Evolutionary conservation across 2,888 invertebrate genomes (phyloP), one percentile per base, ranked within the genome.

Genomic region (Phortica okadai): DNA sequence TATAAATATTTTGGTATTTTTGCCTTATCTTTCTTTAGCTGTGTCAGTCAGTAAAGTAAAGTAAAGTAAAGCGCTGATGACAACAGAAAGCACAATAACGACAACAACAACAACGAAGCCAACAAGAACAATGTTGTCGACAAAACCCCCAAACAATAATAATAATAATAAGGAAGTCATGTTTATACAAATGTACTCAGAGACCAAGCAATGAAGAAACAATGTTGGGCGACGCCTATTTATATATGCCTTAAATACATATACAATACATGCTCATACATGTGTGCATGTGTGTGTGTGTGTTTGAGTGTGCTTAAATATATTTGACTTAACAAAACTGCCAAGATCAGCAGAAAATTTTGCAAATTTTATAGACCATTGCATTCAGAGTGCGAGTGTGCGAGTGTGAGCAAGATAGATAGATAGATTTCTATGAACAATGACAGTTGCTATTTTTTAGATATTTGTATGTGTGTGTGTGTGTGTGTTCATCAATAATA

Each of bases 281-380:
- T 62, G 11, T 56, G 11, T 62, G 8, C 76, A 62, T 78, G 75
- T 77, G 33, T 16, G 21, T 62, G 25, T 62, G 62, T 10, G 21
- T 62, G 21, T 62, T 1, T 56, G 3, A 16, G 21, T 77, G 67
- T 79, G 79, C 78, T 76, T 78, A 73, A 75, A 62, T n/a, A 59
- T 16, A 16, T 62, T 62, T 62, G 62, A 10, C 64, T 33, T 25
- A 64, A 14, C 8, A 33, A 79, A 87, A 87, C 83, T 87, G 88
- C 87, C 88, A 85, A 84, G 88, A 88, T 88, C 88, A 88, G 89
- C 88, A 88, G 77, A 88, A 89, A 87, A 83, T 88, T 87, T 87
- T 87, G 87, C 87, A 87, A 85, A 85, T 85, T 87, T 87, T 85
- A 85, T 85, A 50, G 50, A 8, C 14, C 14, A 50, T 50, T 50